Base-by-base conservation (phyloP, 2,888 invertebrate genomes). In the Loripinus fragilis region DNA sequence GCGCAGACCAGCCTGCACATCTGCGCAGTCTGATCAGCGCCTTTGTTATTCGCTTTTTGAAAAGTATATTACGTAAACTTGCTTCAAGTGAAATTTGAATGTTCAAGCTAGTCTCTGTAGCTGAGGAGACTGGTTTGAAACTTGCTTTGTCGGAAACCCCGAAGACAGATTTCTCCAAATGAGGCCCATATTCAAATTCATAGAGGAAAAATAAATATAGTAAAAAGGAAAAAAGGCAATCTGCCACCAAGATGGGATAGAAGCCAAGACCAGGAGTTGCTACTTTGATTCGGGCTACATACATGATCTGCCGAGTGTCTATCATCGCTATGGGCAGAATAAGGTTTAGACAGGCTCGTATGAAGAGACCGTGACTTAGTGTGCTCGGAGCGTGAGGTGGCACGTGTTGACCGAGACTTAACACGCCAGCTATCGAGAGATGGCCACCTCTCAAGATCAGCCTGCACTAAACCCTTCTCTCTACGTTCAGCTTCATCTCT, bases 381-480 rank as follows among this genome's bases (percentile, higher is more conserved):
- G 7, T 8, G 12, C 7, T 38, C 38, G 33, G 60, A 33, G 60
- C 60, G 33, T 30, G 60, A 60, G 2, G 60, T 60, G 33, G 60
- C 60, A 30, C 28, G 60, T 20, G 60, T 60, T 41, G 78, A 65
- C 2, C 80, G 35, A 23, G 80, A 81, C 41, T 78, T 72, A 17
- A 74, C 78, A 1, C 67, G 74, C 80, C 80, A 83, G 52, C 80
- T 83, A 68, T 78, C 77, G 23, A 83, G 50, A 12, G 83, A 75
- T 10, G 83, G 83, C 83, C 83, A 83, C 69, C 76, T 76, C 35
- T 80, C 76, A 10, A 76, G 38, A 38, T 78, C 68, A 28, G 48
- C 52, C 30, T 71, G 65, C 35, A 70, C 33, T 7, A 65, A 41
- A 15, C 7, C 25, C 38, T 66, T 48, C 48, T 66, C 70, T 65